Evolutionary conservation across 2,888 invertebrate genomes (phyloP), one percentile per base, ranked within the genome.

Genomic region (Marronus borbonicus): DNA sequence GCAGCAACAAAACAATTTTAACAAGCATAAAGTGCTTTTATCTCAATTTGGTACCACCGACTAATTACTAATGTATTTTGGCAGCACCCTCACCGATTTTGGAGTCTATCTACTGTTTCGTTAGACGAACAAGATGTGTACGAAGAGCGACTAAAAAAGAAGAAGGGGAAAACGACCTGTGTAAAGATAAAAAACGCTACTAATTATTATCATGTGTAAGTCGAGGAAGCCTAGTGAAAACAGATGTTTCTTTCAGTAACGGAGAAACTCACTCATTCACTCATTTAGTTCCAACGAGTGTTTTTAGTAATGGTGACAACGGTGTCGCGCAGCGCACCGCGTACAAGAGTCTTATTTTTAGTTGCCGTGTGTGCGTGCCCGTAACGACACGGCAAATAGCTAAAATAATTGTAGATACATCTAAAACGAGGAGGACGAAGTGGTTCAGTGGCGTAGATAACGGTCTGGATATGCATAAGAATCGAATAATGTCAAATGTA

Each of bases 341-440:
- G 49, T 55, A 65, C 52, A 70, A 74, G 79, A 77, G 79, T 80
- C 80, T 81, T 82, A 80, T 78, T 77, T 70, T 81, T 80, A 77
- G 77, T 77, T 50, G 69, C 70, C 76, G 77, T 77, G 68, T 66
- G 58, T 72, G 82, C 44, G 65, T 44, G 65, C 44, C 36, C 49
- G 68, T 68, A 20, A 28, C 68, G 68, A 20, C 49, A 36, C 68
- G 50, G 83, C 84, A 84, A 86, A 86, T 85, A 85, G 83, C 81
- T 85, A 84, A 84, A 85, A 86, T 86, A 86, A 86, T 86, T 85
- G 85, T 83, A 84, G 72, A 39, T 76, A 44, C 66, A 39, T 65
- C 52, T 50, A 64, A 44, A 64, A 49, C 10, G 52, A 31, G 68
- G 66, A 66, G 39, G 75, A 68, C 28, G 68, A 10, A 12, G 20